Conservation (phyloP, 2,113 vertebrate genomes). For the Bombycilla garrulus region DNA sequence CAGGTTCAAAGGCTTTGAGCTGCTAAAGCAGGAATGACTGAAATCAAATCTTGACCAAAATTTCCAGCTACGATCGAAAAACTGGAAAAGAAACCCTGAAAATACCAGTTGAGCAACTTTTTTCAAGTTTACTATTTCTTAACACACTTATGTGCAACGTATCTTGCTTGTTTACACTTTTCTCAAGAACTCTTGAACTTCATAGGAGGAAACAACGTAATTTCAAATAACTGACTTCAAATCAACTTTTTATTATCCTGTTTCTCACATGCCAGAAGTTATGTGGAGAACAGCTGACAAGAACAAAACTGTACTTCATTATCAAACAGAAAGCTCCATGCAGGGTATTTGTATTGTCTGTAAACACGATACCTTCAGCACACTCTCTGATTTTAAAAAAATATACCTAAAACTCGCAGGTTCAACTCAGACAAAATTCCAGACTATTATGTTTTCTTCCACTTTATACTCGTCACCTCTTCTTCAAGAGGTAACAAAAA, state of each 20-base stretch:
- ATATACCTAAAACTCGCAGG: neutral
- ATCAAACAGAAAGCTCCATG: neutral
- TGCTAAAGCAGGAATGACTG: neutral
- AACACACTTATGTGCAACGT: neutral
- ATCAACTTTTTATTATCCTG: neutral
- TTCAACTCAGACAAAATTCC: neutral
- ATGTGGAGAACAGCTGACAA: neutral
- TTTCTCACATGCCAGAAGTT: neutral
- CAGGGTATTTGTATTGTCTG: neutral
- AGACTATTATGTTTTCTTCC: neutral
- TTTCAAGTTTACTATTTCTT: neutral
- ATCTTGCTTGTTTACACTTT: neutral
- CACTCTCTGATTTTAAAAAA: neutral
- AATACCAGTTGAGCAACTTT: neutral
- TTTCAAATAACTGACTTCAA: neutral
- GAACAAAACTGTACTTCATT: neutral
- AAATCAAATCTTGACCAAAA: neutral
- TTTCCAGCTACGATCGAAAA: neutral
- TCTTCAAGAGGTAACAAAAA: neutral
- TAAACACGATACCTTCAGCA: neutral
- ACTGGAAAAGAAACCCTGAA: neutral
- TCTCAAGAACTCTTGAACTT: neutral
- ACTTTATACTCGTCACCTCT: neutral
- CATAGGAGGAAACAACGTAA: neutral
- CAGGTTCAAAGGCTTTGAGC: neutral